These are phyloP conservation scores for Euplexia lucipara DNA, from an alignment of 2,888 invertebrate genomes.

Conservation along the genomic window DNA sequence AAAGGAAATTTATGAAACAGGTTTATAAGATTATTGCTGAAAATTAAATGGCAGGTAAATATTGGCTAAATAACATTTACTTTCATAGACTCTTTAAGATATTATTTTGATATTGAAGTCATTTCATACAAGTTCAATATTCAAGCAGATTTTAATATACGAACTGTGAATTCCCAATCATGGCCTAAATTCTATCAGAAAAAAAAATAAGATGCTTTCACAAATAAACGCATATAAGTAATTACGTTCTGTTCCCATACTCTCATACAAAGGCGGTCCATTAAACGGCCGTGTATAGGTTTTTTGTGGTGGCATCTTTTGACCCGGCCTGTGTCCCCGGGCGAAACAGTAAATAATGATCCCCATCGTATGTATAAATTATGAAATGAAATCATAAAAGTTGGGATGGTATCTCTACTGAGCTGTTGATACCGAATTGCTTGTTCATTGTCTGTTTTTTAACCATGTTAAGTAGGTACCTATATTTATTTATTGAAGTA, in stretches of 20 bases:
- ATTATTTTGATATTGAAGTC: no score
- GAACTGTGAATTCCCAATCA: constrained; percentile 27
- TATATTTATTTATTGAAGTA: no score
- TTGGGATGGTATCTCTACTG: constrained; percentile 65
- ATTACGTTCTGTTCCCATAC: constrained; percentile 72
- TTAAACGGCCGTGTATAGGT: constrained; percentile 75
- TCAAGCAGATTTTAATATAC: neutral
- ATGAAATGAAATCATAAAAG: constrained; percentile 83
- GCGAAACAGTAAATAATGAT: constrained; percentile 86
- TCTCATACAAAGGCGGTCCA: constrained; percentile 69
- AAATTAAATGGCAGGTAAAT: neutral
- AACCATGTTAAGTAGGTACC: no score
- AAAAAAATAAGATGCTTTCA: constrained; percentile 52
- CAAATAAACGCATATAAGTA: constrained; percentile 66
- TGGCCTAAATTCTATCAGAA: constrained; percentile 13
- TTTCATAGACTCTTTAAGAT: neutral
- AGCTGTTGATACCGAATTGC: constrained; percentile 62
- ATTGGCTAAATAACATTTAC: neutral
- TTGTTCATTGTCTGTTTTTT: neutral
- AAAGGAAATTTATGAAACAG: neutral
- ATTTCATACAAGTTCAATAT: neutral
- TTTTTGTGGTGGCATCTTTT: constrained; percentile 82
- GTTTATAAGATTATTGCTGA: neutral
- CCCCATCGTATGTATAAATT: constrained; percentile 80
- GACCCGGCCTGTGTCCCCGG: constrained; percentile 78